Evolutionary conservation across 2,888 invertebrate species (phyloP), one percentile per base, ranked within the genome.

Genomic region (Fragum fragum): DNA sequence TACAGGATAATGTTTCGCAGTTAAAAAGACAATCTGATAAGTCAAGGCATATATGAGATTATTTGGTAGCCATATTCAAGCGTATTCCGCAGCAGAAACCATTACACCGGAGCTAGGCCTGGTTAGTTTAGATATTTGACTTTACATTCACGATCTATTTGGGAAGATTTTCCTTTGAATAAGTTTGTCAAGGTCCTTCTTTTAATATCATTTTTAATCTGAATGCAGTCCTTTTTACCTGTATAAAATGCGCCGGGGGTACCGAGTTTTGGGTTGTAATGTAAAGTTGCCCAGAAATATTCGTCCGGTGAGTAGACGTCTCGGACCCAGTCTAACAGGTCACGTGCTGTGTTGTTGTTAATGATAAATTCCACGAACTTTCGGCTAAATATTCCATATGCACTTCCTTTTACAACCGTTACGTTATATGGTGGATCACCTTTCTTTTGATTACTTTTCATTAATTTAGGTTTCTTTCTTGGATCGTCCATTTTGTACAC

Each of bases 211-310:
- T n/a, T n/a, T n/a, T n/a, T n/a, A n/a, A n/a, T n/a, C n/a, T n/a
- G n/a, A n/a, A n/a, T n/a, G n/a, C n/a, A n/a, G n/a, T n/a, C 26
- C 32, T 36, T 36, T 9, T 42, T 84, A 93, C 94, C 94, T 84
- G 79, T 82, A 70, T 91, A 94, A 42, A 66, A 66, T 7, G 91
- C 88, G 0, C 94, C 94, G 1, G 94, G 94, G 1, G 91, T 87
- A 23, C 89, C 74, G 2, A 93, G 79, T 23, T 88, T 86, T 14
- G 90, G 88, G 78, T 94, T 94, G 77, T 93, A 93, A 72, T 94
- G 90, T 14, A 94, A 75, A 0, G 93, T 94, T 5, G 94, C 89
- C 94, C 94, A 94, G 81, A 90, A 93, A 73, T 93, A 92, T 79
- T 94, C 94, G 76, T 94, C 94, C 0, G 94, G 93, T 74, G 92